Evolutionary conservation across 1,140 invertebrate species (phyloP).

Genomic region (Trinorchestia longiramus): DNA sequence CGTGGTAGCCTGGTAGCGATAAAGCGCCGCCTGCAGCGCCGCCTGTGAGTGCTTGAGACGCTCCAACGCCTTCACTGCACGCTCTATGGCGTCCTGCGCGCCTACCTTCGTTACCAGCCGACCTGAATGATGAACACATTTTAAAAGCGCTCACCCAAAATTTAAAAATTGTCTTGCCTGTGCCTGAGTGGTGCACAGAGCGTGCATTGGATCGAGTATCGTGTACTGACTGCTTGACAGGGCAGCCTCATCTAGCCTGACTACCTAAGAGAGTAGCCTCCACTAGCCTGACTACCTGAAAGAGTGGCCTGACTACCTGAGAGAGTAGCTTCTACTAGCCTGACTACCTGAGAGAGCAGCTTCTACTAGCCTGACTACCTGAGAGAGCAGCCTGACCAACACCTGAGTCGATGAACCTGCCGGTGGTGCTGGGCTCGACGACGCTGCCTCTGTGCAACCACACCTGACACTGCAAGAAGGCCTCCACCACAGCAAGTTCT

Average conservation of each 20-base stretch:
- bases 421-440: slow-evolving; percentile 48
- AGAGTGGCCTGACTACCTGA: too few species aligned
- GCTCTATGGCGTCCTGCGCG: slow-evolving; percentile 37
- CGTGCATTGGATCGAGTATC: too few species aligned
- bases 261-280: too few species aligned
- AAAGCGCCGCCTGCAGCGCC: slow-evolving; percentile 50
- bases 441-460: slow-evolving; percentile 42
- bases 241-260: too few species aligned
- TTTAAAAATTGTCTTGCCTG: too few species aligned
- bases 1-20: not conserved
- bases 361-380: not conserved
- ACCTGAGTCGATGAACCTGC: slow-evolving; percentile 55
- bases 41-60: not conserved
- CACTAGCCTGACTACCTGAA: too few species aligned
- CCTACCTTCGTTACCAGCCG: slow-evolving; percentile 45
- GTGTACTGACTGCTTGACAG: too few species aligned
- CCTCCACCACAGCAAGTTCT: slow-evolving; percentile 39
- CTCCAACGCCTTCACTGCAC: slow-evolving; percentile 20
- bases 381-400: not conserved
- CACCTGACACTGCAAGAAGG: slow-evolving; percentile 53
- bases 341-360: not conserved
- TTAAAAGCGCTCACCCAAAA: too few species aligned
- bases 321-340: too few species aligned
- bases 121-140: not conserved
- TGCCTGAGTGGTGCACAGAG: too few species aligned